Base-by-base conservation (phyloP, 2,888 invertebrate species). In the Corbicula japonica region DNA sequence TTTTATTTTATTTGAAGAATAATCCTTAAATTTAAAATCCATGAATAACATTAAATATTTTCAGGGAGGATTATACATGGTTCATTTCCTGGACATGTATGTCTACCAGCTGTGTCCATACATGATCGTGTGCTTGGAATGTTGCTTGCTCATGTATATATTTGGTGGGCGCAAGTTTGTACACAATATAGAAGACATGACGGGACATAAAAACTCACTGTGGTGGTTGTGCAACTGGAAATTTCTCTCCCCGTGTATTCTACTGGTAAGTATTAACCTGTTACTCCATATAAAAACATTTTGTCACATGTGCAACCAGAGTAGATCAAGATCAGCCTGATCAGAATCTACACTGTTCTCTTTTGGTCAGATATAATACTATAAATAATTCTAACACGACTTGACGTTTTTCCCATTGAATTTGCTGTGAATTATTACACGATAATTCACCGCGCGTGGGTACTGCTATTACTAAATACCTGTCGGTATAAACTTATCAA, bases 181-280 rank as follows among this genome's bases (percentile, higher is more conserved):
- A 41, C 87, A 88, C 50, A 80, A 88, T 21, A 83, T 91, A 38
- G 83, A 88, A 1, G 90, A 91, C 74, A 91, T 91, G 91, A 89
- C 89, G 0, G 89, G 89, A 18, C 84, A 84, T 35, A 84, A 86
- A 6, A 89, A 90, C 78, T 87, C 87, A 58, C 85, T 88, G n/a
- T 85, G 88, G 80, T 89, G 89, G 89, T 87, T 85, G 63, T 85
- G 86, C 72, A 87, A 87, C 72, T 91, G 91, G 91, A 88, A 86
- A 61, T 84, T 87, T 72, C 73, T 89, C 10, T 86, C 88, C 26
- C 90, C 91, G 2, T 54, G 81, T 15, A 48, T 86, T 1, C 79
- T 89, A 26, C 34, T 88, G 76, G 91, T 91, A 77, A 75, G 87
- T n/a, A 41, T 58, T 56, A n/a, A 6, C 10, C 6, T 26, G 2